Base-by-base conservation (phyloP, 2,888 invertebrate genomes). In the Disparrhopalites patrizii region DNA sequence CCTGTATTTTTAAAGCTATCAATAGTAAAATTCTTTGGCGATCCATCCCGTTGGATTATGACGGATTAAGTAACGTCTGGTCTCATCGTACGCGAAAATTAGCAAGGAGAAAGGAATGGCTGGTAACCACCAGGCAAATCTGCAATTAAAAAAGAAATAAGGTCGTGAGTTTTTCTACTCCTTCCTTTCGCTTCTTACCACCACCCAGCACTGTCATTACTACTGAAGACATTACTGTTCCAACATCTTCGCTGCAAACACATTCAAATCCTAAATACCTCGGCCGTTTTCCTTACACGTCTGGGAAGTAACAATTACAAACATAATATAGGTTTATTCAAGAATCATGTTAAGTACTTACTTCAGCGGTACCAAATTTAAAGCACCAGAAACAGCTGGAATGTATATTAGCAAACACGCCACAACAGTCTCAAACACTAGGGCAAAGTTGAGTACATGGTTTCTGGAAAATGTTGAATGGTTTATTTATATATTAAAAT, bases 371-470 rank as follows among this genome's bases (percentile, higher is more conserved):
- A 70, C 65, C 68, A 73, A 66, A 56, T 78, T 76, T 38, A 81
- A 77, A 62, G 79, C 79, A 62, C 78, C 76, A 70, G 81, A 81
- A 77, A 81, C 79, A 65, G 81, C 80, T 10, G 82, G 82, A 55
- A 80, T 79, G 69, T 83, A 83, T 68, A 78, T 80, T 38, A 83
- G 78, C 63, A 81, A 73, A 65, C 80, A 80, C 31, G 82, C 82
- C 36, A 82, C 74, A 8, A 72, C 76, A 8, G 82, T 80, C 75
- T 83, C 85, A 63, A 86, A 79, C 0, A 86, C 54, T 61, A 88
- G 82, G 69, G 86, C 85, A 0, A 82, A 74, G 75, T 87, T 87
- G 36, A 88, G 77, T 3, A 85, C 81, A 78, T 85, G 84, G 74
- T 88, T 88, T 28, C 76, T 75, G 55, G n/a, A 67, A 65, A 47